Base-by-base conservation (phyloP, 2,797 vertebrate species). In the Avahi laniger region DNA sequence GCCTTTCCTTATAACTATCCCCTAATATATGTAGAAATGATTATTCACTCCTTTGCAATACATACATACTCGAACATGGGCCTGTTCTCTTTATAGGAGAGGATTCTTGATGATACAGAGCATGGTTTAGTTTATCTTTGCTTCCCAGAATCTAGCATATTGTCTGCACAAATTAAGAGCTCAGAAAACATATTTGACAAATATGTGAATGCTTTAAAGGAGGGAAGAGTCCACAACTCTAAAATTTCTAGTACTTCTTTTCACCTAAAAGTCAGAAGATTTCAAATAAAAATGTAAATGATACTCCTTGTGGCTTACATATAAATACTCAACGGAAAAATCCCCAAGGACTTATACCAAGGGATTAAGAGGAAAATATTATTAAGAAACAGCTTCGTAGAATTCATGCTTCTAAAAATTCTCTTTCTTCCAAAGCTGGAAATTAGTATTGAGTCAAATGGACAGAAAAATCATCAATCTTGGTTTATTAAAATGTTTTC, bases 241-340 rank as follows among this genome's bases (percentile, higher is more conserved):
- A 92, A 76, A 72, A 78, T 65, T 93, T 96, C 85, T 82, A 88
- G 22, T 73, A 20, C 0, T 41, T 92, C 3, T 95, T 97, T 96
- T 96, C 26, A 82, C 95, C 82, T 96, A 89, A 97, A 94, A 89
- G 33, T 91, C 65, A 81, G 72, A 30, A 96, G 70, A 91, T 65
- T 94, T 69, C 26, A 94, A 85, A 92, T 96, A 76, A 95, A 96
- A 97, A 93, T 96, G 26, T 69, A 96, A 96, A 92, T 95, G 18
- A 35, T 81, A 90, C 17, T 91, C 59, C 73, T 88, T 79, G 89
- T 75, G 61, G 59, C 57, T 94, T 90, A 88, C 22, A 57, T 84
- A 94, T 70, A 76, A 94, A 96, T 57, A 46, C 35, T 41, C n/a
- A 93, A 70, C 90, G 35, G n/a, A 65, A 97, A 93, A 59, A 50